Conservation (phyloP, 2,113 vertebrate species). For the Meleagris gallopavo region DNA sequence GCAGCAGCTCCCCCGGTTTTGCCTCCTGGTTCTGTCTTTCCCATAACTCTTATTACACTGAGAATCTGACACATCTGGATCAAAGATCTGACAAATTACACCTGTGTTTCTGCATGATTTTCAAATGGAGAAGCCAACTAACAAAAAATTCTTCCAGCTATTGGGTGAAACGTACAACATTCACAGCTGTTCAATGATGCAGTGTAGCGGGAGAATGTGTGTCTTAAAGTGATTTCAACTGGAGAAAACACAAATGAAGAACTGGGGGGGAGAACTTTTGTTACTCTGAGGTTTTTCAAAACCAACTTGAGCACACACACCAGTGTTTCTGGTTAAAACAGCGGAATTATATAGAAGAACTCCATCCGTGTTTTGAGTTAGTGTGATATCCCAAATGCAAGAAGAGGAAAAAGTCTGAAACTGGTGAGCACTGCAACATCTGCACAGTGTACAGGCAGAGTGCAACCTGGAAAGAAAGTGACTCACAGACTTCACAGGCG, state of each 20-base stretch:
- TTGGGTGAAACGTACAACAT: background rate
- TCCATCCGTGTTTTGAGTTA: background rate
- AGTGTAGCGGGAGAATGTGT: background rate
- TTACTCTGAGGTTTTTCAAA: background rate
- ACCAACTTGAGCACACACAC: background rate
- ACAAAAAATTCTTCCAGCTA: background rate
- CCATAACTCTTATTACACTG: background rate
- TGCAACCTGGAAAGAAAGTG: background rate
- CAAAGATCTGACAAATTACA: background rate
- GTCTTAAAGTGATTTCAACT: background rate
- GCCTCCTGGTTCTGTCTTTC: background rate
- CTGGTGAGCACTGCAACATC: rapidly evolving
- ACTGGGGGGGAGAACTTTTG: rapidly evolving
- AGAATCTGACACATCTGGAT: background rate
- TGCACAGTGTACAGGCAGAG: background rate
- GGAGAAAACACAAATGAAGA: background rate
- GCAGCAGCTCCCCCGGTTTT: background rate
- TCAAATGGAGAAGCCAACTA: background rate
- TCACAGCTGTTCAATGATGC: background rate
- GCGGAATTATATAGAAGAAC: background rate
- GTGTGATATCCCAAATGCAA: background rate
- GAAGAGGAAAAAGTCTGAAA: background rate
- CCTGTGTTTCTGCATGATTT: background rate
- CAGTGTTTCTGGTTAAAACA: background rate
- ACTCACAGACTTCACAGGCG: background rate